phyloP scores from a whole-genome alignment of 2,888 invertebrate species.

The Poecilus cupreus region DNA sequence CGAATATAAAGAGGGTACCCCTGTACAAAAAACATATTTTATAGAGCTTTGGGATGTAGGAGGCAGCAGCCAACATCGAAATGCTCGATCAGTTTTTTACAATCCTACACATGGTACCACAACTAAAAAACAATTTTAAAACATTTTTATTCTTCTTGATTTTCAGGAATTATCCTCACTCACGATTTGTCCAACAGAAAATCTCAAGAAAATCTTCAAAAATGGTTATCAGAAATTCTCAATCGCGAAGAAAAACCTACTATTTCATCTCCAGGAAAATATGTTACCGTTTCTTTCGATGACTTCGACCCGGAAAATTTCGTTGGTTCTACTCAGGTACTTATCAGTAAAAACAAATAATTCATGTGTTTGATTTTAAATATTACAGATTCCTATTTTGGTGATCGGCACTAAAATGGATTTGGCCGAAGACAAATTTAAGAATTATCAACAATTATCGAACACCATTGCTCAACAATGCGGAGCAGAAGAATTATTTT shows the following conservation, averaged over 20 bases:
- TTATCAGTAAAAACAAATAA: not conserved
- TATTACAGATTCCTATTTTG: conserved; percentile 88
- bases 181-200: conserved; percentile 98
- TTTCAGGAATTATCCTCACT: conserved; percentile 95
- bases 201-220: conserved; percentile 93
- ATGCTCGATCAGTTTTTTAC: conserved; percentile 95
- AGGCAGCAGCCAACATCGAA: conserved; percentile 94
- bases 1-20: conserved; percentile 95
- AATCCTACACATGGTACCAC: conserved; percentile 94
- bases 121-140: too few relatives aligned
- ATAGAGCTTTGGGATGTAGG: conserved; percentile 98
- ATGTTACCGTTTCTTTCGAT: conserved; percentile 74
- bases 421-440: conserved; percentile 84
- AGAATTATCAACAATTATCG: conserved; percentile 77
- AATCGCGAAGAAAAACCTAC: conserved; percentile 79
- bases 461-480: conserved; percentile 90
- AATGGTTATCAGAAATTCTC: conserved; percentile 94
- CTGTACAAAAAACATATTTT: conserved; percentile 92
- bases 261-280: conserved; percentile 64
- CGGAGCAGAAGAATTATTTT: conserved; percentile 93
- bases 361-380: conserved; percentile 37
- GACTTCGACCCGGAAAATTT: conserved; percentile 91
- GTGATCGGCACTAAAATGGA: conserved; percentile 97
- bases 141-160: too few relatives aligned
- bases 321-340: conserved; percentile 85